Evolutionary conservation across 2,797 vertebrate species (phyloP), one percentile per base, ranked within the genome.

Genomic region (Smutsia temminckii): DNA sequence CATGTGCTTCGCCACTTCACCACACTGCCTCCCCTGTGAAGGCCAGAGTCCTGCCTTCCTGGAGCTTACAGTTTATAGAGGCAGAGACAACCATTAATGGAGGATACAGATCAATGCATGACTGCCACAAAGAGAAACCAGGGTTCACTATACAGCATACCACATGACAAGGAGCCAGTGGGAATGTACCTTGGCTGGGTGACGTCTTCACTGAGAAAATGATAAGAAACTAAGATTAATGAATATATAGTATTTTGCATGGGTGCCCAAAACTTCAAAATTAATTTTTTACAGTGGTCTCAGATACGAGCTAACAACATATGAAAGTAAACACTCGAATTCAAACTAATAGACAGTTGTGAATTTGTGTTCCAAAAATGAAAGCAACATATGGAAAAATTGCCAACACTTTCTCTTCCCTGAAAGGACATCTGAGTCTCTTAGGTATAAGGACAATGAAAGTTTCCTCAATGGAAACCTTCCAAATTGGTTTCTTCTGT

Each of bases 101-200:
- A 91, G 66, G 21, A 83, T 13, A 40, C 2, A 34, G 25, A 79
- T 63, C 49, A 79, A 51, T 64, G 9, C 49, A 37, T 42, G 32
- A 37, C 18, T 57, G 46, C 16, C 14, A 61, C 23, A 74, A 21
- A 34, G 42, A 92, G 46, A 46, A 53, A 34, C 4, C 4, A 40
- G 14, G 5, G 9, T 66, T 77, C 34, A 77, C 37, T 55, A 57
- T 46, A 46, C 0, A 34, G n/a, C 3, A 11, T n/a, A 14, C 7
- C 9, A 21, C 0, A 3, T 17, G 16, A 3, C n/a, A 2, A 5
- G 2, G 8, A 3, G 32, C 32, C 8, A 16, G 27, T 84, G 16
- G 40, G 32, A 86, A 27, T 34, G 6, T 27, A 68, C 16, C 4
- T 42, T 10, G 32, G 34, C 5, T 87, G 25, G 61, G 17, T 42